phyloP scores from a whole-genome alignment of 2,888 invertebrate genomes.

The Chrysolina americana region DNA sequence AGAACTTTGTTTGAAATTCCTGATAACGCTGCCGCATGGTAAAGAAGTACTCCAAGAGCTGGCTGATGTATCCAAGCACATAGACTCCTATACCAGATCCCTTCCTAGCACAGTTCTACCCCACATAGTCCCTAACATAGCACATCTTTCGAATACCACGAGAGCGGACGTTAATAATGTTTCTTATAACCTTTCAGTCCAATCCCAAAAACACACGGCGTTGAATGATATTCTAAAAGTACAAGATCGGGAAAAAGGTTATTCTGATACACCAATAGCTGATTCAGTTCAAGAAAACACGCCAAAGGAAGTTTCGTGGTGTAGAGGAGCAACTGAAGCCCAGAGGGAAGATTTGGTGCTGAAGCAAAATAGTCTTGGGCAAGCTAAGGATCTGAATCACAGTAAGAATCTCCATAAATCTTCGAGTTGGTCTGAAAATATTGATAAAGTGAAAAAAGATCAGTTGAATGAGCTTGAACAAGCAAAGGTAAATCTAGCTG shows the following conservation, averaged over 20 bases:
- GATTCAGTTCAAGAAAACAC: neutral
- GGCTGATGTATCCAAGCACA: slow-evolving; percentile 75
- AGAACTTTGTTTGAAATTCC: slow-evolving; percentile 77
- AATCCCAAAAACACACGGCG: slow-evolving; percentile 27
- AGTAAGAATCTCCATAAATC: neutral
- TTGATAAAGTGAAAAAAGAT: neutral
- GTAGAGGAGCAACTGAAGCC: neutral
- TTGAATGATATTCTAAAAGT: slow-evolving; percentile 15
- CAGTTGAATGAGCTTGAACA: too few species aligned
- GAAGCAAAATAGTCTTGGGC: neutral
- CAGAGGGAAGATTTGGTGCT: slow-evolving; percentile 1
- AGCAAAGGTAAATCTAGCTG: neutral
- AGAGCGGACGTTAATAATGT: slow-evolving; percentile 46
- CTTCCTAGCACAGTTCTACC: slow-evolving; percentile 49
- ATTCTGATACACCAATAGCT: neutral
- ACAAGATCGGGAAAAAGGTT: neutral
- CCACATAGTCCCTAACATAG: slow-evolving; percentile 49
- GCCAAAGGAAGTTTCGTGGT: neutral
- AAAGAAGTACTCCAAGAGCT: slow-evolving; percentile 79
- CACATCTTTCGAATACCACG: slow-evolving; percentile 44
- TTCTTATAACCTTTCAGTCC: slow-evolving; percentile 53
- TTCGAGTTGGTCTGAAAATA: too few species aligned
- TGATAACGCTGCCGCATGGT: slow-evolving; percentile 80
- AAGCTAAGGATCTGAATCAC: neutral
- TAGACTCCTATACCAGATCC: slow-evolving; percentile 55